phyloP scores from a whole-genome alignment of 2,797 vertebrate genomes.

The Xyrichtys novacula region DNA sequence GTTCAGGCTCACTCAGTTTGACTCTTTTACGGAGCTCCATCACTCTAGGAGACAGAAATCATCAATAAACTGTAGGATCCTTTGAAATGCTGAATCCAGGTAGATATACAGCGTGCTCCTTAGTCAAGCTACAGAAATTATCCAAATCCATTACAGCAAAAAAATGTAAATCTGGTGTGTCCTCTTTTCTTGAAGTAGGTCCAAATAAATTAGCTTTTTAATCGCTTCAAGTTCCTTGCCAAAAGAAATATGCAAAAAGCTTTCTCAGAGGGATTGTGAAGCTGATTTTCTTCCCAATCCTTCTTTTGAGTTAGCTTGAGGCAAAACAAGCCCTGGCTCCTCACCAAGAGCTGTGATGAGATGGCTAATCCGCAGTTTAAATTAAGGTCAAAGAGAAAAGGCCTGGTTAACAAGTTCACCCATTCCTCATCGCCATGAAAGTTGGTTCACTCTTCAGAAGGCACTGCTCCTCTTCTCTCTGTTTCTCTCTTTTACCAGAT shows the following conservation, averaged over 20 bases:
- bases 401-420: constrained; percentile 67
- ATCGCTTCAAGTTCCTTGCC: constrained; percentile 69
- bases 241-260: constrained; percentile 71
- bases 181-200: constrained; percentile 64
- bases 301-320: constrained; percentile 59
- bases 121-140: constrained; percentile 36
- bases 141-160: constrained; percentile 62
- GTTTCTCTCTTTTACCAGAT: constrained; percentile 30
- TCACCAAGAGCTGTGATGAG: constrained; percentile 69
- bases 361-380: constrained; percentile 74
- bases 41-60: constrained; percentile 26
- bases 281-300: constrained; percentile 64
- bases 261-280: constrained; percentile 64
- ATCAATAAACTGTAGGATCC: constrained; percentile 47
- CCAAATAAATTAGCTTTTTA: constrained; percentile 77
- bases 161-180: constrained; percentile 42
- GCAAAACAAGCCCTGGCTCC: constrained; percentile 73
- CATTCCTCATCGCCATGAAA: constrained; percentile 52
- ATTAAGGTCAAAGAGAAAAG: constrained; percentile 70
- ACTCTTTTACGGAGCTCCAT: constrained; percentile 80
- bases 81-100: constrained; percentile 61
- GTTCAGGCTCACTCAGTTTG: constrained; percentile 42
- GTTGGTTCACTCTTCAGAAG: constrained; percentile 45
- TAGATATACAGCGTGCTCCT: constrained; percentile 50
- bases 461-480: constrained; percentile 28